A percentile compares a stretch with the other conserved stretches of the same genome.
Conservation (phyloP, 2,888 invertebrate species). For the Polydesmus complanatus region DNA sequence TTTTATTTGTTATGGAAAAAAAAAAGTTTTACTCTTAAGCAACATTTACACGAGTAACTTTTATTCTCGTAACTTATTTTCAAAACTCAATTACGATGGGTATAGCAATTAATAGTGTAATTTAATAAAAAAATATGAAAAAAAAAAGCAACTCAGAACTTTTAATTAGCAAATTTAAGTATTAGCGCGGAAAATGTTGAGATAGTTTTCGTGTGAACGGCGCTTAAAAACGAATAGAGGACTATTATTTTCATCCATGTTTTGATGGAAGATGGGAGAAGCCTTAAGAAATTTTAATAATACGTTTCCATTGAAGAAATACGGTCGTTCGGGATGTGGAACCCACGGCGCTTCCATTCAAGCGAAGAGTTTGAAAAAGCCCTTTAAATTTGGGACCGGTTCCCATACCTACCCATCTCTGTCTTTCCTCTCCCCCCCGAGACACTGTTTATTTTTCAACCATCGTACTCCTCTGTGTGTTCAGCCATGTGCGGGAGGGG, state of each 20-base stretch:
- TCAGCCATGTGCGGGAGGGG: background rate
- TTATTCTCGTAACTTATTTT: too few species aligned
- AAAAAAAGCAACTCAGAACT: too few species aligned
- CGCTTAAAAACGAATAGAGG: background rate
- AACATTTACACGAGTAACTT: background rate
- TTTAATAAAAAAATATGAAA: too few species aligned
- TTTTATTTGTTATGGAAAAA: background rate
- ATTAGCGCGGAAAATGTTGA: too few species aligned
- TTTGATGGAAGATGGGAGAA: background rate
- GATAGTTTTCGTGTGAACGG: too few species aligned
- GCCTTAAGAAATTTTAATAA: background rate
- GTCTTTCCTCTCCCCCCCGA: background rate
- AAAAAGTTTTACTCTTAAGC: background rate
- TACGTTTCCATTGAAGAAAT: background rate
- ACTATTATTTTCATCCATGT: background rate
- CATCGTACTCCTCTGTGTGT: background rate
- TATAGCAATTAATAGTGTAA: too few species aligned
- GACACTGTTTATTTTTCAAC: background rate
- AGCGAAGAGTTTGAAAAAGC: background rate
- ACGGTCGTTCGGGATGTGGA: background rate
- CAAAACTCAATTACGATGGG: too few species aligned
- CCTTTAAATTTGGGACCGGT: background rate
- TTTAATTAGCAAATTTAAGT: too few species aligned
- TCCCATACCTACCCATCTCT: background rate
- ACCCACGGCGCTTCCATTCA: background rate